A percentile compares a stretch with the other conserved stretches of the same genome.
Evolutionary conservation across 1,140 invertebrate species (phyloP).

Genomic region (Tetranychus urticae): DNA sequence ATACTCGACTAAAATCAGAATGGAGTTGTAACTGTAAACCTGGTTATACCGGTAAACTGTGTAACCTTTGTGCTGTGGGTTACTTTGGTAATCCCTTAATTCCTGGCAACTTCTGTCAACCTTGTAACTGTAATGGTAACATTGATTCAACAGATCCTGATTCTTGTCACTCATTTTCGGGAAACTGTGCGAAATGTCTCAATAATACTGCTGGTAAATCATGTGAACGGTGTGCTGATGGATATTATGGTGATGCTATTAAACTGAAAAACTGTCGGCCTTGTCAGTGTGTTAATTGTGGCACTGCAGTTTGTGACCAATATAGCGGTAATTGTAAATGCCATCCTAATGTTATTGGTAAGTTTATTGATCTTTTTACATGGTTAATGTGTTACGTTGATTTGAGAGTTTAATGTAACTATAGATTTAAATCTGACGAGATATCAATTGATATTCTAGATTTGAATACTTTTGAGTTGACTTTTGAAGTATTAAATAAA

Average conservation of each 20-base stretch:
- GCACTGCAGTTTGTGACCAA: constrained; percentile 25
- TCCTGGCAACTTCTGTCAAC: constrained; percentile 41
- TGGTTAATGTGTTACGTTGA: too few species aligned
- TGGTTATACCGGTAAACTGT: constrained; percentile 63
- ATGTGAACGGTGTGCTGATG: constrained; percentile 66
- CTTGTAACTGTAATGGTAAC: constrained; percentile 84
- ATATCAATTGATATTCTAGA: too few species aligned
- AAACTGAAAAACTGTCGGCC: constrained; percentile 58
- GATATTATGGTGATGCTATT: constrained; percentile 77
- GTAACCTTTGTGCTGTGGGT: constrained; percentile 55
- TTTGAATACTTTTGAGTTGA: too few species aligned
- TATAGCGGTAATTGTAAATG: constrained; percentile 59
- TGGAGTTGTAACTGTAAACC: constrained; percentile 15
- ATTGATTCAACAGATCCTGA: constrained; percentile 56
- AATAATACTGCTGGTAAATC: constrained; percentile 69
- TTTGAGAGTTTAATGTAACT: too few species aligned
- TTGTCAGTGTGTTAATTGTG: constrained; percentile 23
- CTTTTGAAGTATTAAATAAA: too few species aligned
- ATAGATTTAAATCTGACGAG: too few species aligned
- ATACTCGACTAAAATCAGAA: neutral
- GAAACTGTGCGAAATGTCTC: constrained; percentile 55
- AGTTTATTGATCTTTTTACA: constrained; percentile 11
- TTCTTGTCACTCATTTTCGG: constrained; percentile 70
- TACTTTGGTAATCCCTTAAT: constrained; percentile 55
- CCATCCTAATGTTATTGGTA: constrained; percentile 54